Evolutionary conservation across 2,113 vertebrate genomes (phyloP).

Genomic region (Raja brachyura): DNA sequence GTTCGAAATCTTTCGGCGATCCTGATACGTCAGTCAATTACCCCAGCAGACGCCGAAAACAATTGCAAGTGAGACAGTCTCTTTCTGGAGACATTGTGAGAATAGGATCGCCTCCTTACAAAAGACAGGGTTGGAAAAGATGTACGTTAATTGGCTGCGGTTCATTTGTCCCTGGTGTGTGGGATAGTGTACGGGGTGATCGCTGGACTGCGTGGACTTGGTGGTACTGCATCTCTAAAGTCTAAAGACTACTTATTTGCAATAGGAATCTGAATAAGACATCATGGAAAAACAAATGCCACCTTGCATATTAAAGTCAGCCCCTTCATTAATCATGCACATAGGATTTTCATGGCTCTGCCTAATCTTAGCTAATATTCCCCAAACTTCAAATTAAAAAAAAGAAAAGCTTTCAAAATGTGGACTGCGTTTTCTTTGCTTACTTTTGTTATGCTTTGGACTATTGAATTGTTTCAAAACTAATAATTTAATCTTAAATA

Average conservation of each 20-base stretch:
- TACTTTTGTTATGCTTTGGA: background rate
- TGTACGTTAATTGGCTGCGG: too few relatives aligned
- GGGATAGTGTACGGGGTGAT: too few relatives aligned
- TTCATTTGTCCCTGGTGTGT: too few relatives aligned
- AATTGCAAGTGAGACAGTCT: too few relatives aligned
- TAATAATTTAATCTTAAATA: background rate
- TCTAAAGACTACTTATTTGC: background rate
- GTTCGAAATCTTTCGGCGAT: too few relatives aligned
- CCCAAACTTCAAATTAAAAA: background rate
- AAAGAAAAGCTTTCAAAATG: background rate
- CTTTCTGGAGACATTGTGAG: too few relatives aligned
- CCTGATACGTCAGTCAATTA: too few relatives aligned
- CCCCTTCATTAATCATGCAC: background rate
- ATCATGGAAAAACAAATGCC: constrained; percentile 10
- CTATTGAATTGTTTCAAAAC: background rate
- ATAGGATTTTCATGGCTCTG: background rate
- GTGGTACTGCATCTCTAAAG: background rate
- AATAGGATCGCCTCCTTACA: too few relatives aligned
- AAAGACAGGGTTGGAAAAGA: too few relatives aligned
- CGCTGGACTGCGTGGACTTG: too few relatives aligned
- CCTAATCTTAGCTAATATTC: background rate
- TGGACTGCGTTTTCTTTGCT: background rate
- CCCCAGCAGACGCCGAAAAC: too few relatives aligned
- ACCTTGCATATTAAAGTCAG: background rate
- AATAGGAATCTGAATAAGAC: background rate